Evolutionary conservation across 1,140 invertebrate species (phyloP).

Genomic region (Sweltsa coloradensis): DNA sequence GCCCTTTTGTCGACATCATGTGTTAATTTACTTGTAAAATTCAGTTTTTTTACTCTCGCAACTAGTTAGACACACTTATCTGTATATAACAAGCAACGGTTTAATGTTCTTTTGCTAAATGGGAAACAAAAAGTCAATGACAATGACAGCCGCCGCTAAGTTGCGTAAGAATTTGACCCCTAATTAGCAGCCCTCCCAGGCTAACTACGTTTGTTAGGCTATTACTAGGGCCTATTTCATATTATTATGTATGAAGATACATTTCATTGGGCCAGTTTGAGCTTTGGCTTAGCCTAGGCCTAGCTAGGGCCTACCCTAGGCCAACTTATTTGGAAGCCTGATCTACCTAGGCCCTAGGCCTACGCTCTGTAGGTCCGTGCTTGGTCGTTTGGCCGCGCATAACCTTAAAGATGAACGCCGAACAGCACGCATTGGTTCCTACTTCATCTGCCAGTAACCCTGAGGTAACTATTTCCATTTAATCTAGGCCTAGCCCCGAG

Average conservation of each 20-base stretch:
- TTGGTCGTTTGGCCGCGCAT: neutral
- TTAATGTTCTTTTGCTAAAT: neutral
- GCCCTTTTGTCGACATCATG: neutral
- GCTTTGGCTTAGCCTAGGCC: neutral
- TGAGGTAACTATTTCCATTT: conserved; percentile 27
- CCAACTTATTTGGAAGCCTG: neutral
- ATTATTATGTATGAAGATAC: neutral
- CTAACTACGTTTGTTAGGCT: too few relatives aligned
- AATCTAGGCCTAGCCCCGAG: too few relatives aligned
- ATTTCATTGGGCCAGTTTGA: neutral
- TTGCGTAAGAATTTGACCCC: neutral
- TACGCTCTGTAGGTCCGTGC: neutral
- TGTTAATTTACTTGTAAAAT: neutral
- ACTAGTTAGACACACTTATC: neutral
- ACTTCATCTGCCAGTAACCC: conserved; percentile 35
- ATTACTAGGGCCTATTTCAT: too few relatives aligned
- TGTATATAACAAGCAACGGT: neutral
- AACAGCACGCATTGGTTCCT: conserved; percentile 34
- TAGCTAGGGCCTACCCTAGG: neutral
- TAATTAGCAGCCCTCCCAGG: too few relatives aligned
- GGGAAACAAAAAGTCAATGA: neutral
- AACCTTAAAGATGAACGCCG: conserved; percentile 33
- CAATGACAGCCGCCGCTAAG: neutral
- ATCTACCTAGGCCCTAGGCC: neutral
- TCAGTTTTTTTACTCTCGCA: neutral